Conservation (phyloP, 2,113 vertebrate species). For the Crotalus tigris region DNA sequence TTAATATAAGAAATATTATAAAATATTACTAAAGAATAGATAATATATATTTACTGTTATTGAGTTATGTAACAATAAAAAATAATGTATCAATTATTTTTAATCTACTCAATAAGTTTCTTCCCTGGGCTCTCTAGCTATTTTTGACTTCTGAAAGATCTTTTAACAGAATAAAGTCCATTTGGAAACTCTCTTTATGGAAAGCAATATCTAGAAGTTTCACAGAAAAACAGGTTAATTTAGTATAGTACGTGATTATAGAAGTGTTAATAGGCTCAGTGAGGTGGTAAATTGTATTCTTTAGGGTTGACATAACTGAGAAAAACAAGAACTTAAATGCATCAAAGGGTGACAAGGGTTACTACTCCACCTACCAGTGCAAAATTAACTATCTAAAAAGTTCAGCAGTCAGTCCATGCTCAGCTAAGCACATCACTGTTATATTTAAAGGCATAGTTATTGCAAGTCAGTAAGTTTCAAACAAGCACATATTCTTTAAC, state of each 20-base stretch:
- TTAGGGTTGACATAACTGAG: slow-evolving; percentile 34
- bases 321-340: slow-evolving; percentile 24
- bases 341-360: slow-evolving; percentile 28
- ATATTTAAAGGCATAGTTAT: slow-evolving; percentile 23
- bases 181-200: slow-evolving; percentile 24
- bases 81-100: slow-evolving; percentile 36
- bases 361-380: slow-evolving; percentile 41
- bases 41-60: slow-evolving; percentile 34
- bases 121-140: not conserved
- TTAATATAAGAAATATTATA: slow-evolving; percentile 3
- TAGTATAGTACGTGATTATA: slow-evolving; percentile 10
- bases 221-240: slow-evolving; percentile 49
- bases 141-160: slow-evolving; percentile 41
- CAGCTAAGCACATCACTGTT: slow-evolving; percentile 33
- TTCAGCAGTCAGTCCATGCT: slow-evolving; percentile 20
- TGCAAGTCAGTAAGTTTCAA: slow-evolving; percentile 31
- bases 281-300: not conserved
- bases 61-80: slow-evolving; percentile 32
- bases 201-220: slow-evolving; percentile 8
- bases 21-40: not conserved
- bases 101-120: not conserved
- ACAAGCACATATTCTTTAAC: not conserved
- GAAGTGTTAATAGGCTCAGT: slow-evolving; percentile 39
- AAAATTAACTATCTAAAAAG: slow-evolving; percentile 21
- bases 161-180: slow-evolving; percentile 55